Base-by-base conservation (phyloP, 2,113 vertebrate genomes). In the Pao palembangensis region DNA sequence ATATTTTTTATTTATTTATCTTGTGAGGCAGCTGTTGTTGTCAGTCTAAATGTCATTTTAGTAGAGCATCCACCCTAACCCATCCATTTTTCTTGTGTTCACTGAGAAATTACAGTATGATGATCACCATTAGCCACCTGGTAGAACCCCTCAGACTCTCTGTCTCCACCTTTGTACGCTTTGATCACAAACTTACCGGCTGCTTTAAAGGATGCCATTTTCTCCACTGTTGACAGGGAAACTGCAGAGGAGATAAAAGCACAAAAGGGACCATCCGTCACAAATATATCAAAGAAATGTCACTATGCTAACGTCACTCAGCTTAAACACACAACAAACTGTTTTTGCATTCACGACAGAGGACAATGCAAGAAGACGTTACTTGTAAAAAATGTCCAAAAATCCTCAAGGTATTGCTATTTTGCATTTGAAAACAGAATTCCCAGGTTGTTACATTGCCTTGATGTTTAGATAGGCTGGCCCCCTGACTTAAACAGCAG, bases 41-140 rank as follows among this genome's bases (percentile, higher is more conserved):
- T 63, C 34, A 16, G 47, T 19, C 8, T 49, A 16, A 49, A 21
- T 2, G 0, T 34, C 25, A 28, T 73, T 83, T 79, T 69, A 12
- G 71, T 14, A 57, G 50, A 67, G 67, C 54, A 61, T 17, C 50
- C 59, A 60, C 48, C 47, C 64, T 47, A 44, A 83, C 51, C 79
- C 76, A 61, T 78, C 56, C 25, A 80, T 86, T 81, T 81, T 67
- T 67, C 56, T 61, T 55, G 55, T 64, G 44, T 20, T 18, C 13
- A 18, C 56, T 43, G 66, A 79, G 56, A 61, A 85, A 74, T 85
- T 82, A 76, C 60, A 75, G 68, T 64, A 77, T 51, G 61, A 73
- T 75, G 63, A 46, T 81, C 53, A 61, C 70, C 62, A 78, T 68
- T 75, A 76, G 74, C 67, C 84, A 85, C 71, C 84, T 85, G 86